Evolutionary conservation across 2,888 invertebrate genomes (phyloP), one percentile per base, ranked within the genome.

Genomic region (Cheilosia variabilis): DNA sequence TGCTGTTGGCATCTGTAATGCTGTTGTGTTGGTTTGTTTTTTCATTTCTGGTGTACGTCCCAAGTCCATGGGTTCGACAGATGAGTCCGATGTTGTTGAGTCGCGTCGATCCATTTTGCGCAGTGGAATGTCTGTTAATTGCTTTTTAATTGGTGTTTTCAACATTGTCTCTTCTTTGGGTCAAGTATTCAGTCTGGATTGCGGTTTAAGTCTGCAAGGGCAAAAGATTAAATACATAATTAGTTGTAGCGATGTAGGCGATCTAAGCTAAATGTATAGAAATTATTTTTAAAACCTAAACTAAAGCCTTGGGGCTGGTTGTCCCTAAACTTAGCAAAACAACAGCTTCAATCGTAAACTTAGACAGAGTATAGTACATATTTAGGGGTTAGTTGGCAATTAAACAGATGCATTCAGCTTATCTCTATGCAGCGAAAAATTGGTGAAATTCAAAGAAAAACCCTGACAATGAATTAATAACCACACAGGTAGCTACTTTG

Each of bases 71-170:
- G 91, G 91, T 86, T 93, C 92, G 68, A 92, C 87, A 19, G 92
- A 92, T 60, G 92, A 92, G 76, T 92, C 92, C 2, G 93, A 92
- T 31, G 92, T 91, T 58, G 90, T 90, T 13, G 93, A 92, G 71
- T 89, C 90, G 7, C 92, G 90, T 31, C 92, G 90, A 60, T 92
- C 92, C 90, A 91, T 89, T 60, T 90, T 90, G 27, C 55, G 76
- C 55, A 71, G 22, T 63, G 65, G 52, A 57, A 71, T 81, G 62
- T 86, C 86, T 22, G 57, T 62, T 77, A 81, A 68, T 81, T 86
- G 81, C 52, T 86, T 81, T 50, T 86, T 86, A 17, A 86, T 81
- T 76, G 86, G 53, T 52, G 86, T 77, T 45, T 86, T 81, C 58
- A 81, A 58, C 86, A 86, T 86, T 52, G 22, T 50, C 24, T 17